Evolutionary conservation across 2,113 vertebrate genomes (phyloP).

Genomic region (Opisthocomus hoazin): DNA sequence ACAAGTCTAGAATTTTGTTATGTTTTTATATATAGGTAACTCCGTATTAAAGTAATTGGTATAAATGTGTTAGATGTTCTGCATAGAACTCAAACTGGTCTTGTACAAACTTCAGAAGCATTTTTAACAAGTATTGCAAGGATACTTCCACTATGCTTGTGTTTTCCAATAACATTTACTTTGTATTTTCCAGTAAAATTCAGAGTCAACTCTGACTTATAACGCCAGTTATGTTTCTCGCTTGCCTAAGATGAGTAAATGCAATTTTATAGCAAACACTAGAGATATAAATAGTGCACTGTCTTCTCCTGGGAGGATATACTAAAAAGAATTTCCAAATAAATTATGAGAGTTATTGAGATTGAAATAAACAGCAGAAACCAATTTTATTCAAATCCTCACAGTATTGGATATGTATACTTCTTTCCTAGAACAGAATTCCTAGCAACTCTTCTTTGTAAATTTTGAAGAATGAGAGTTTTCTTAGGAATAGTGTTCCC

Average conservation of each 20-base stretch:
- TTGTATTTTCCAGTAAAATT: not conserved
- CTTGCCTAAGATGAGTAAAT: conserved; percentile 6
- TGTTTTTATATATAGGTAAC: not conserved
- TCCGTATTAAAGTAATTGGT: not conserved
- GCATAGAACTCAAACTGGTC: not conserved
- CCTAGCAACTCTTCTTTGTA: not conserved
- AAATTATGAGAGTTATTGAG: conserved; percentile 10
- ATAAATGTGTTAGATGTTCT: not conserved
- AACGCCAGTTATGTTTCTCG: not conserved
- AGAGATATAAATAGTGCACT: not conserved
- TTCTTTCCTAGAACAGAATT: not conserved
- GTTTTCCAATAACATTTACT: not conserved
- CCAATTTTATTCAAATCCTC: not conserved
- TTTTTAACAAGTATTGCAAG: not conserved
- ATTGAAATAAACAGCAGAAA: not conserved
- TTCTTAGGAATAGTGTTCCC: not conserved
- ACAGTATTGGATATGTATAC: not conserved
- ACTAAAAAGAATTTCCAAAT: conserved; percentile 9
- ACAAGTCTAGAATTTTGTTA: not conserved
- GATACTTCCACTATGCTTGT: not conserved
- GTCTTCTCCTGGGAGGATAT: conserved; percentile 7
- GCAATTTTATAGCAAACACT: conserved; percentile 4
- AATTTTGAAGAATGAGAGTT: not conserved
- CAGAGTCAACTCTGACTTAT: not conserved
- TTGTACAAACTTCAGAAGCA: not conserved